These are phyloP conservation scores for Platysternon megacephalum DNA, from an alignment of 2,113 vertebrate genomes.

Conservation along the genomic window DNA sequence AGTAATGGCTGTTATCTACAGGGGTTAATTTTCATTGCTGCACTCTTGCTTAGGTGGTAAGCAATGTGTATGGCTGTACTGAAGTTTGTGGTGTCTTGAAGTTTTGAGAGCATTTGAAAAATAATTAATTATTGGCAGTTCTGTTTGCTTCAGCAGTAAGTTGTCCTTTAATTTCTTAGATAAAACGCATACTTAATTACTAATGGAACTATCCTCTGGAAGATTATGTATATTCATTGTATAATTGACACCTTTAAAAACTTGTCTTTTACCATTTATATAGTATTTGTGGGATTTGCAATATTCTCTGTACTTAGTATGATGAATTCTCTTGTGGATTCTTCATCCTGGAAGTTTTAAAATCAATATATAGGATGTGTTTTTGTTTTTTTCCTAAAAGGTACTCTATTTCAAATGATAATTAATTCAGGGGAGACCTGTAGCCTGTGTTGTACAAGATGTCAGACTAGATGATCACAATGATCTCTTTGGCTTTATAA, in stretches of 20 bases:
- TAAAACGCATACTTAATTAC: background rate
- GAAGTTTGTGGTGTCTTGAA: background rate
- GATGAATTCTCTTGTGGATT: background rate
- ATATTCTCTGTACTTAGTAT: background rate
- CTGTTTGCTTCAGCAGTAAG: background rate
- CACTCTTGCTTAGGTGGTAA: background rate
- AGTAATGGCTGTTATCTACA: background rate
- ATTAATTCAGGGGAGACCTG: background rate
- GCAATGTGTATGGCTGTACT: background rate
- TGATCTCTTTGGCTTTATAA: background rate
- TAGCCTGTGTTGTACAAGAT: background rate
- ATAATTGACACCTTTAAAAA: background rate
- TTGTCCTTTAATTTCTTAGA: background rate
- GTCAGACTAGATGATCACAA: background rate
- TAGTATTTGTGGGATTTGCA: background rate
- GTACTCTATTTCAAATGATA: background rate
- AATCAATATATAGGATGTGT: background rate
- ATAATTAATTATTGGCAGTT: background rate
- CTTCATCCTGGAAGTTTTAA: background rate
- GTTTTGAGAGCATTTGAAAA: background rate
- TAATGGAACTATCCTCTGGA: background rate
- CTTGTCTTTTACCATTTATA: background rate
- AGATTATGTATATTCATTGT: background rate
- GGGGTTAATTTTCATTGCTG: background rate
- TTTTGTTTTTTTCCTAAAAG: background rate